phyloP scores from a whole-genome alignment of 2,113 vertebrate genomes.

The Perca schrenkii region DNA sequence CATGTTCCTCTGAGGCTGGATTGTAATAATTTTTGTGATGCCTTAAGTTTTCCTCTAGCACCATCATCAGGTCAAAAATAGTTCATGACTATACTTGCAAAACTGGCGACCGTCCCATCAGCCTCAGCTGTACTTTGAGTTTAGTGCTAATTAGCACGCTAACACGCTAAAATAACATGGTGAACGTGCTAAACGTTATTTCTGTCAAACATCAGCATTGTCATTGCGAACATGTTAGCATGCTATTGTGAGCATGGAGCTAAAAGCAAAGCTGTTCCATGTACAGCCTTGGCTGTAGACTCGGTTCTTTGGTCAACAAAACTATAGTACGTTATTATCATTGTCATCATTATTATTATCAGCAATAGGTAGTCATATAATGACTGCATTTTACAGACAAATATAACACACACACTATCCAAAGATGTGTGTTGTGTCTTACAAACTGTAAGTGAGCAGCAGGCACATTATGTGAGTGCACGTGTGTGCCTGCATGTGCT shows the following conservation, averaged over 20 bases:
- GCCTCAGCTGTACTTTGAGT: not conserved
- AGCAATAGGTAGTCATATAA: not conserved
- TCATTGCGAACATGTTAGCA: not conserved
- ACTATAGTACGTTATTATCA: not conserved
- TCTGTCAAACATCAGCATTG: no score
- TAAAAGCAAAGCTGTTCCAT: not conserved
- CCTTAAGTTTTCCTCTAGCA: no score
- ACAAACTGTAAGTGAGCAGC: not conserved
- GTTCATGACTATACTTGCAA: no score
- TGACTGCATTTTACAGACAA: not conserved
- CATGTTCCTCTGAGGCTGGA: no score
- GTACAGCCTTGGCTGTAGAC: not conserved
- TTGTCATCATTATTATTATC: not conserved
- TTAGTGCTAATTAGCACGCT: not conserved
- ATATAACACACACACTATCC: not conserved
- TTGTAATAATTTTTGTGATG: not conserved
- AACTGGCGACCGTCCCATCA: not conserved
- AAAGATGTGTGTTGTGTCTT: not conserved
- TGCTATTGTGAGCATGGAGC: not conserved
- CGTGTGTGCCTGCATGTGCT: not conserved
- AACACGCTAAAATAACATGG: not conserved
- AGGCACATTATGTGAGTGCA: not conserved
- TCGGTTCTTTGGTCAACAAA: not conserved
- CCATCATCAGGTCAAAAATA: not conserved
- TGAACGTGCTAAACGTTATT: not conserved